These are phyloP conservation scores for Zeuzera pyrina DNA, from an alignment of 2,888 invertebrate genomes.

Conservation along the genomic window DNA sequence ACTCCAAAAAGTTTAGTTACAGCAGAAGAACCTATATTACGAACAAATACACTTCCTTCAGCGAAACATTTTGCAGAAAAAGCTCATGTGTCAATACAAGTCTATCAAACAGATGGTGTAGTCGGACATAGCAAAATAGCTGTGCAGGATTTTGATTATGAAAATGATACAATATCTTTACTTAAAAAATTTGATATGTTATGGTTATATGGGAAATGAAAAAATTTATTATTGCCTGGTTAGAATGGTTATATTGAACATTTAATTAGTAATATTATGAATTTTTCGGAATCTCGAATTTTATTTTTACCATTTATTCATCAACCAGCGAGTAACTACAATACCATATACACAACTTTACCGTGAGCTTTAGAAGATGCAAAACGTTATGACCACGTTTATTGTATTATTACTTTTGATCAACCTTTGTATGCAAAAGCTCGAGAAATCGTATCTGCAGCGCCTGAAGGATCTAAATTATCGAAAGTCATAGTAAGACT, in stretches of 20 bases:
- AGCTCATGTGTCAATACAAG: slow-evolving; percentile 24
- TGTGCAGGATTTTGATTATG: slow-evolving; percentile 16
- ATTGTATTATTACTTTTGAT: slow-evolving; percentile 6
- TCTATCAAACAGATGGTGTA: slow-evolving; percentile 23
- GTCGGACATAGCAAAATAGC: slow-evolving; percentile 18
- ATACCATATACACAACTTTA: not conserved
- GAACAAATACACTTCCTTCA: slow-evolving; percentile 8
- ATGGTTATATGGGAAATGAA: slow-evolving; percentile 26
- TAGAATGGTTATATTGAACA: slow-evolving; percentile 25
- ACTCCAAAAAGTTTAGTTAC: slow-evolving; percentile 11
- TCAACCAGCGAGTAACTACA: slow-evolving; percentile 12
- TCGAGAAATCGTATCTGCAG: slow-evolving; percentile 1
- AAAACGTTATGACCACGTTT: slow-evolving; percentile 1
- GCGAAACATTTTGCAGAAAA: slow-evolving; percentile 22
- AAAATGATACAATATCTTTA: slow-evolving; percentile 10
- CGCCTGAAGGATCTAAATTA: slow-evolving; percentile 9
- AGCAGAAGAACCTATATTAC: slow-evolving; percentile 8
- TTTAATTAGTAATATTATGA: slow-evolving; percentile 17
- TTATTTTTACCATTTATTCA: slow-evolving; percentile 17
- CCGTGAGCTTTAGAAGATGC: not conserved
- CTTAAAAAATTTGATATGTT: slow-evolving; percentile 19
- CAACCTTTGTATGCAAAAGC: slow-evolving; percentile 5
- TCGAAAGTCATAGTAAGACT: slow-evolving; percentile 9
- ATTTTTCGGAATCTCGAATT: slow-evolving; percentile 14
- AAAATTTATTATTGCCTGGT: slow-evolving; percentile 15